These are phyloP conservation scores for Phasia obesa DNA, from an alignment of 2,888 invertebrate genomes.

Conservation along the genomic window DNA sequence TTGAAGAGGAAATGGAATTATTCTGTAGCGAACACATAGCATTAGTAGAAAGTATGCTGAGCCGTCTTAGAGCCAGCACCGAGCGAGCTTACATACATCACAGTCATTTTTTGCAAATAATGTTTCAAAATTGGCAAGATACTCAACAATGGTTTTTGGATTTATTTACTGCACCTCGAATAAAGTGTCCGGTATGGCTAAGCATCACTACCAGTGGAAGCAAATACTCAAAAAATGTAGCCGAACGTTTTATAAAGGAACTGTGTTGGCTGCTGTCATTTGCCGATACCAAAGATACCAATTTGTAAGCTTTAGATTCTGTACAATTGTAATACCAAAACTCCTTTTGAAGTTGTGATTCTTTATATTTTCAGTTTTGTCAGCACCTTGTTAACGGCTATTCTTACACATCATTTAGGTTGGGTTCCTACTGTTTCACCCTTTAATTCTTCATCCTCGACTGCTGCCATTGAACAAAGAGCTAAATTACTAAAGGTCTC, in stretches of 20 bases:
- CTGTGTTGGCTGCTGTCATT: conserved; percentile 87
- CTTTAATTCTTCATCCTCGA: conserved; percentile 78
- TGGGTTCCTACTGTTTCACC: conserved; percentile 91
- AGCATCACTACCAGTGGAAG: conserved; percentile 83
- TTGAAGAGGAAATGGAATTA: conserved; percentile 87
- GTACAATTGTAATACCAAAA: not conserved
- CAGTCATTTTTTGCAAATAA: conserved; percentile 82
- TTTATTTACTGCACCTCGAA: conserved; percentile 87
- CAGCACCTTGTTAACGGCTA: conserved; percentile 93
- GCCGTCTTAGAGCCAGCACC: conserved; percentile 87
- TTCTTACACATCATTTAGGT: conserved; percentile 94
- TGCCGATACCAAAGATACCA: conserved; percentile 92
- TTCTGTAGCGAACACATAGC: conserved; percentile 92
- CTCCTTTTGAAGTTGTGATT: not conserved
- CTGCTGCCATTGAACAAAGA: conserved; percentile 79
- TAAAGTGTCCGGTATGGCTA: conserved; percentile 87
- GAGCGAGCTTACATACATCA: conserved; percentile 86
- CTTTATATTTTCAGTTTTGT: conserved; percentile 88
- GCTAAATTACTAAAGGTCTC: conserved; percentile 84
- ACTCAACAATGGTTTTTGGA: conserved; percentile 85
- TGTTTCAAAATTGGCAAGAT: conserved; percentile 83
- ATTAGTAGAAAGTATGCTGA: conserved; percentile 88
- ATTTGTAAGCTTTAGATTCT: conserved; percentile 89
- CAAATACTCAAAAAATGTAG: conserved; percentile 81
- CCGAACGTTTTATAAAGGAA: conserved; percentile 83